Evolutionary conservation across 2,113 vertebrate genomes (phyloP).

Genomic region (Silurus asotus): DNA sequence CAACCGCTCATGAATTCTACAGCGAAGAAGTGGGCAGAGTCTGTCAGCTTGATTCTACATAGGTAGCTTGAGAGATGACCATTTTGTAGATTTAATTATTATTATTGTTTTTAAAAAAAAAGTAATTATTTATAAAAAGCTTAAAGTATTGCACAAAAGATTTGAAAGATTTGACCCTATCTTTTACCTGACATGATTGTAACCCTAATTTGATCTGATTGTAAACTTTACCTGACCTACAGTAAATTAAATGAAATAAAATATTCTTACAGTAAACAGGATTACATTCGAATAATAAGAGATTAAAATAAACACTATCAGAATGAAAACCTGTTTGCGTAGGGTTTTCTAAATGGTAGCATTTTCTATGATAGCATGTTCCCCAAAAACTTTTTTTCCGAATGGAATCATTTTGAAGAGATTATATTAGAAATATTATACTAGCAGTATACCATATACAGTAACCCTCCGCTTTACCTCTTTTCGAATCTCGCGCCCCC

Average conservation of each 20-base stretch:
- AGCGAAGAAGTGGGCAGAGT: conserved; percentile 73
- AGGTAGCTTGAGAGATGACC: conserved; percentile 68
- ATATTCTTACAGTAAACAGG: neutral
- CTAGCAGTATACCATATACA: neutral
- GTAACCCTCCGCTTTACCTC: too few relatives aligned
- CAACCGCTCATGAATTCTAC: conserved; percentile 70
- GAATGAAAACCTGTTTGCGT: neutral
- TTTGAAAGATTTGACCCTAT: neutral
- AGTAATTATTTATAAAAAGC: neutral
- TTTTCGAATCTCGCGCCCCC: too few relatives aligned
- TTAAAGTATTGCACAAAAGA: neutral
- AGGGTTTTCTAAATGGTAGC: neutral
- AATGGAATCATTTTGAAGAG: too few relatives aligned
- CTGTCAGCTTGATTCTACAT: conserved; percentile 75
- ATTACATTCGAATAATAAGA: neutral
- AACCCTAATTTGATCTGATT: too few relatives aligned
- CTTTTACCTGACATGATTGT: neutral
- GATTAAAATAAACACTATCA: neutral
- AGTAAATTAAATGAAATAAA: neutral
- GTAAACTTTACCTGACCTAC: neutral
- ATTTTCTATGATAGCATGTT: neutral
- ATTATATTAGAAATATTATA: neutral
- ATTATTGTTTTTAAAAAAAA: neutral
- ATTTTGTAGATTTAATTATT: neutral
- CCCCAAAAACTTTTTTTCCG: neutral